These are phyloP conservation scores for Mythimna pallens DNA, from an alignment of 2,888 invertebrate genomes.

Conservation along the genomic window DNA sequence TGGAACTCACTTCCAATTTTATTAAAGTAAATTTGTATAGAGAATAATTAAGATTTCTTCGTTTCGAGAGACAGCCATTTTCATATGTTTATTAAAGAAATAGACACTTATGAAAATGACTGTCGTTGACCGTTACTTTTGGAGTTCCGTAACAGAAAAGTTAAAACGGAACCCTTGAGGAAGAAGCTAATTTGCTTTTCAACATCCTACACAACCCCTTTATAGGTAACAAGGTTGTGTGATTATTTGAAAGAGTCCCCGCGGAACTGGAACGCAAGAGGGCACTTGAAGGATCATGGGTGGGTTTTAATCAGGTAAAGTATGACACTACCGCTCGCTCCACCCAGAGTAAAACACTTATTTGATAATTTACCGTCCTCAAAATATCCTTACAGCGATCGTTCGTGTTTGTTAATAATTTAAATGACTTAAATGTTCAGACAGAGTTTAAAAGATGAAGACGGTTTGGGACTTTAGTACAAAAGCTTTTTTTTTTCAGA, in stretches of 20 bases:
- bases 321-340: too few relatives aligned
- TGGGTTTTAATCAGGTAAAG: too few relatives aligned
- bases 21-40: conserved; percentile 23
- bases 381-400: too few relatives aligned
- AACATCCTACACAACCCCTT: too few relatives aligned
- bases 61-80: background rate
- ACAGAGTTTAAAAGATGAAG: background rate
- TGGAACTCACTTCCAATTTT: conserved; percentile 28
- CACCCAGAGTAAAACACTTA: too few relatives aligned
- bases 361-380: too few relatives aligned
- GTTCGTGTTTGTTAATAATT: background rate
- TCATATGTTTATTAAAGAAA: too few relatives aligned
- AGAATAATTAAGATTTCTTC: conserved; percentile 1
- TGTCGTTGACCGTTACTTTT: background rate
- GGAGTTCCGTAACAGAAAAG: background rate
- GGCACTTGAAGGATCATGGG: too few relatives aligned
- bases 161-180: background rate
- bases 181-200: too few relatives aligned
- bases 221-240: too few relatives aligned
- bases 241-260: background rate
- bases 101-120: background rate
- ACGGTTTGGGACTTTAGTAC: background rate
- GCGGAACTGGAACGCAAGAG: too few relatives aligned
- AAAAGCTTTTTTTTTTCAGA: background rate
- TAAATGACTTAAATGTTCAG: background rate